These are phyloP conservation scores for Hippocampus comes DNA, from an alignment of 2,113 vertebrate genomes.

Conservation along the genomic window DNA sequence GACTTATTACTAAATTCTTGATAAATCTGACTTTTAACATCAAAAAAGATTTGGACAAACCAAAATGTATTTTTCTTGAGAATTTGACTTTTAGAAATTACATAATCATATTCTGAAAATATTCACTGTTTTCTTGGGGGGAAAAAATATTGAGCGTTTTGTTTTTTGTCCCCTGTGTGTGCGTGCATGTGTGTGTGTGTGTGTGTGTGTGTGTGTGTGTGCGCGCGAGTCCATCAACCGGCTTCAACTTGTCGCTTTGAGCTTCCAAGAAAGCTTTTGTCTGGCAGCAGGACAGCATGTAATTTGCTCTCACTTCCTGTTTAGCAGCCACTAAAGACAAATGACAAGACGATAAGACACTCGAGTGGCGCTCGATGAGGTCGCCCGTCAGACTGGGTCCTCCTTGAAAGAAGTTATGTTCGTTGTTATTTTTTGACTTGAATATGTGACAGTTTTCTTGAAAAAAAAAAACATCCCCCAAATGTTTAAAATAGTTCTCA, in stretches of 20 bases:
- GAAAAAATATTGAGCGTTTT: no score
- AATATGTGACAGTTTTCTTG: neutral
- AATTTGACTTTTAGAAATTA: neutral
- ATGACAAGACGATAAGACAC: neutral
- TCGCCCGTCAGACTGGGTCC: slow-evolving; percentile 24
- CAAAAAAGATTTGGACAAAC: no score
- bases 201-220: neutral
- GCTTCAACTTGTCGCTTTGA: slow-evolving; percentile 57
- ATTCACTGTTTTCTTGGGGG: neutral
- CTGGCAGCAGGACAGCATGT: slow-evolving; percentile 15
- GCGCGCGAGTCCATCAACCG: slow-evolving; percentile 18
- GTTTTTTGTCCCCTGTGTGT: neutral
- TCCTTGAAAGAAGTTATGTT: slow-evolving; percentile 48
- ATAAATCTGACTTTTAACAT: no score
- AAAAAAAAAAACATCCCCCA: no score
- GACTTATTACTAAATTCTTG: no score
- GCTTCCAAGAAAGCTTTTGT: slow-evolving; percentile 47
- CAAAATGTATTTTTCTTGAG: neutral
- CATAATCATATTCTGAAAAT: neutral
- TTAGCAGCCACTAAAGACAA: neutral
- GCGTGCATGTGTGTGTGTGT: neutral
- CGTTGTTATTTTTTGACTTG: no score
- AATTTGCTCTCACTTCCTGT: slow-evolving; percentile 3
- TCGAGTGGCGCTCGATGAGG: neutral
- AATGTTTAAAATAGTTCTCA: no score